Percentiles rank a stretch among this genome's conserved stretches.
phyloP scores from a whole-genome alignment of 2,113 vertebrate species.

The Oplegnathus fasciatus region DNA sequence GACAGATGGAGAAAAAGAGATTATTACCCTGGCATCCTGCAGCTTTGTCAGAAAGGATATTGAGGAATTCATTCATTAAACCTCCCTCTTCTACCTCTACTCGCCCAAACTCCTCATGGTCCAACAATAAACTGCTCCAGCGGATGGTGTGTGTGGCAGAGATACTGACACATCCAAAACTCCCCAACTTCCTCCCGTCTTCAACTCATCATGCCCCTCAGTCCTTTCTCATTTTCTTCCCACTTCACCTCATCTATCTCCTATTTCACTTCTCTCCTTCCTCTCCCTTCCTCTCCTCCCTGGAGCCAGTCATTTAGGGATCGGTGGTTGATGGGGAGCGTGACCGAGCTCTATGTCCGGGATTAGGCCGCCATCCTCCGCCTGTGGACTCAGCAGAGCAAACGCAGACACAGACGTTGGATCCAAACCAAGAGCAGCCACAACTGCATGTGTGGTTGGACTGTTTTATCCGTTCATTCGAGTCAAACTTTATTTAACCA shows the following conservation, averaged over 20 bases:
- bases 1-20: slow-evolving; percentile 25
- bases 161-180: slow-evolving; percentile 39
- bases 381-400: slow-evolving; percentile 58
- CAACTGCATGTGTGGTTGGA: slow-evolving; percentile 38
- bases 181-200: slow-evolving; percentile 29
- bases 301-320: slow-evolving; percentile 66
- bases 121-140: slow-evolving; percentile 71
- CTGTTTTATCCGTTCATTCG: slow-evolving; percentile 28
- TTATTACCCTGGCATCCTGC: slow-evolving; percentile 70
- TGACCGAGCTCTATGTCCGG: slow-evolving; percentile 60
- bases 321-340: slow-evolving; percentile 60
- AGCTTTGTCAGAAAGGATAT: slow-evolving; percentile 76
- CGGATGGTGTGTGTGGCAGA: background rate
- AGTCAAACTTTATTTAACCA: slow-evolving; percentile 47
- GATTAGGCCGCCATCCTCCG: slow-evolving; percentile 62
- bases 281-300: slow-evolving; percentile 46
- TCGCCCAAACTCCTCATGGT: slow-evolving; percentile 67
- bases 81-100: slow-evolving; percentile 13
- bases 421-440: slow-evolving; percentile 46
- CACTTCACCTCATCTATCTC: slow-evolving; percentile 53
- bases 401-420: slow-evolving; percentile 44
- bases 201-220: slow-evolving; percentile 30
- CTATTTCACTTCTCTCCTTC: slow-evolving; percentile 44
- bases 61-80: slow-evolving; percentile 80
- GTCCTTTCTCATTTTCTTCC: slow-evolving; percentile 36